Percentiles rank a stretch among this genome's conserved stretches.
Evolutionary conservation across 2,888 invertebrate genomes (phyloP).

Genomic region (Clivina fossor): DNA sequence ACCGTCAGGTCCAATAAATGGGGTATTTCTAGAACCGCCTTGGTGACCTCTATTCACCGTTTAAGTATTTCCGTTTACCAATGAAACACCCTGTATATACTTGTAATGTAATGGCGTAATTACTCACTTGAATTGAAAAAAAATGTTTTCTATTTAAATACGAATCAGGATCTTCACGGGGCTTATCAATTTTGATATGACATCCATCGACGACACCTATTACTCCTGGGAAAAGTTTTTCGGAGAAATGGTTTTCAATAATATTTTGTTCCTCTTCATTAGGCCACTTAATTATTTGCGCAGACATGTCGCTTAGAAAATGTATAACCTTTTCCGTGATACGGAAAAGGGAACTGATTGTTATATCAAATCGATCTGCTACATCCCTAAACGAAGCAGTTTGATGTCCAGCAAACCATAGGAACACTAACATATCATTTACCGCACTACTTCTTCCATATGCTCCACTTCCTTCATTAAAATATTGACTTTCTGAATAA

Average conservation of each 20-base stretch:
- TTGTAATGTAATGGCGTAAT: neutral
- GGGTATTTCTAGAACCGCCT: no score
- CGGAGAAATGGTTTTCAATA: slow-evolving; percentile 27
- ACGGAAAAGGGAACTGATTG: slow-evolving; percentile 33
- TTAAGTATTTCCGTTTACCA: no score
- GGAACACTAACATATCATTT: slow-evolving; percentile 23
- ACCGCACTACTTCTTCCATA: slow-evolving; percentile 14
- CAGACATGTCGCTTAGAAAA: slow-evolving; percentile 35
- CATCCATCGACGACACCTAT: slow-evolving; percentile 26
- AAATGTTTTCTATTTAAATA: slow-evolving; percentile 37
- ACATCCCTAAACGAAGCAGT: slow-evolving; percentile 39
- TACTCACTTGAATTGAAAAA: slow-evolving; percentile 23
- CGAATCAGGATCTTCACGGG: no score
- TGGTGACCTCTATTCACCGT: no score
- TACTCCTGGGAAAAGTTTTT: slow-evolving; percentile 34
- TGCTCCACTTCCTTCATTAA: slow-evolving; percentile 18
- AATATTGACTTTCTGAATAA: slow-evolving; percentile 29
- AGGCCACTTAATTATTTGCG: slow-evolving; percentile 38
- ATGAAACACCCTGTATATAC: no score
- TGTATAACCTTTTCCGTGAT: slow-evolving; percentile 31
- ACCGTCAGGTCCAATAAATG: no score
- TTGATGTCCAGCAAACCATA: slow-evolving; percentile 33
- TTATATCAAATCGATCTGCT: slow-evolving; percentile 37
- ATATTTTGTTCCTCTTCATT: slow-evolving; percentile 35
- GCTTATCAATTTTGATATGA: no score